These are phyloP conservation scores for Seira musarum DNA, from an alignment of 2,888 invertebrate species.

Conservation along the genomic window DNA sequence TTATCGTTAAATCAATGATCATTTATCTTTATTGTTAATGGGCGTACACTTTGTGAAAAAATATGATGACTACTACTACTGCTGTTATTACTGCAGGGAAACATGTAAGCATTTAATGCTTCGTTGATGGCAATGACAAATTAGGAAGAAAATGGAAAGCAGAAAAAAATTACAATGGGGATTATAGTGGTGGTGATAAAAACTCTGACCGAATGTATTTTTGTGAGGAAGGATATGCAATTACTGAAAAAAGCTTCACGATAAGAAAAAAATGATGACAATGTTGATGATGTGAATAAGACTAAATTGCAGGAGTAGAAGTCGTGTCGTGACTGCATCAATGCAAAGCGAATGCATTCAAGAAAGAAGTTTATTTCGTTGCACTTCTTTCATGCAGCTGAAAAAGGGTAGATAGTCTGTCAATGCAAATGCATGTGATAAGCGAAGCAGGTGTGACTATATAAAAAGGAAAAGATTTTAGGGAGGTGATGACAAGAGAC, in stretches of 20 bases:
- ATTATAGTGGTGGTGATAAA: background rate
- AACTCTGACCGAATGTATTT: too few species aligned
- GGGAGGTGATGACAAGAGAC: too few species aligned
- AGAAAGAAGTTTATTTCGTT: background rate
- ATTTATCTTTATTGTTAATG: background rate
- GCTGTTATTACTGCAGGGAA: background rate
- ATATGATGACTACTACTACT: background rate
- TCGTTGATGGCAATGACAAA: conserved; percentile 30
- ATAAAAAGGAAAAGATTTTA: too few species aligned
- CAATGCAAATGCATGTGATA: too few species aligned
- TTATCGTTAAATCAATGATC: background rate
- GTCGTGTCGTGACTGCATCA: background rate
- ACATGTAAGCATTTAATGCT: background rate
- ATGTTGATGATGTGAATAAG: background rate
- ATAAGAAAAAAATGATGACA: conserved; percentile 10
- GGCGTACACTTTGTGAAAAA: background rate
- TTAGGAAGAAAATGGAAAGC: conserved; percentile 17
- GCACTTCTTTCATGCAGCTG: too few species aligned
- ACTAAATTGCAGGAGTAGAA: background rate
- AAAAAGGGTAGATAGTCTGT: too few species aligned
- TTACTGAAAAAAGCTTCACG: background rate
- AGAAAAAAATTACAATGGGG: conserved; percentile 31
- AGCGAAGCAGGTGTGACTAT: too few species aligned
- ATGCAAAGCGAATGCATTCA: background rate
- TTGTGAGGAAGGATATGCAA: conserved; percentile 23